These are phyloP conservation scores for Gouania willdenowi DNA, from an alignment of 2,797 vertebrate genomes.

Conservation along the genomic window DNA sequence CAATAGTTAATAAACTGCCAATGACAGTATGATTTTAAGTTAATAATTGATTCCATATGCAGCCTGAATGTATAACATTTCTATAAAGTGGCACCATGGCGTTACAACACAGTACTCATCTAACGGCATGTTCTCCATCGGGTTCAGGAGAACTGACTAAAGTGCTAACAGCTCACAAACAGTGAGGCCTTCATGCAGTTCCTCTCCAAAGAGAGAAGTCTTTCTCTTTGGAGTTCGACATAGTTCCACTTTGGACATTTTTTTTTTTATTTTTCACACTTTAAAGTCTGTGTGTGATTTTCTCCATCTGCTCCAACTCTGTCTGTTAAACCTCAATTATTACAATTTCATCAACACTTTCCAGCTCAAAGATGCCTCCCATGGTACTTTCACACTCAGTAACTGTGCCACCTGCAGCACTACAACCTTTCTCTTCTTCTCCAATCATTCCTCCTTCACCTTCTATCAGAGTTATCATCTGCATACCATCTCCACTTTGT, in stretches of 20 bases:
- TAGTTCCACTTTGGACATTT: conserved; percentile 31
- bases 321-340: conserved; percentile 76
- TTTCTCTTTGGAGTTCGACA: conserved; percentile 33
- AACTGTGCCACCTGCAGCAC: conserved; percentile 17
- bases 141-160: conserved; percentile 47
- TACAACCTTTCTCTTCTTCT: conserved; percentile 46
- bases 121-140: conserved; percentile 34
- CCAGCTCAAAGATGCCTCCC: conserved; percentile 76
- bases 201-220: conserved; percentile 34
- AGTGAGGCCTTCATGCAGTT: conserved; percentile 12
- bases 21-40: conserved; percentile 61
- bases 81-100: conserved; percentile 61
- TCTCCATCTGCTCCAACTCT: conserved; percentile 51
- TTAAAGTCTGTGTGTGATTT: conserved; percentile 50
- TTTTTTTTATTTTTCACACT: conserved; percentile 33
- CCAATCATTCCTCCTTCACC: conserved; percentile 55
- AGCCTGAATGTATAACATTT: conserved; percentile 71
- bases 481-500: conserved; percentile 64
- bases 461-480: conserved; percentile 80
- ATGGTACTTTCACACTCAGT: conserved; percentile 50
- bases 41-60: conserved; percentile 56
- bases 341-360: conserved; percentile 77
- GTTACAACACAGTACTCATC: conserved; percentile 47
- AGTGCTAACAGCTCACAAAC: conserved; percentile 52
- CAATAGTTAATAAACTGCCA: conserved; percentile 64